phyloP scores from a whole-genome alignment of 2,113 vertebrate genomes.

The Cephalophus harveyi region DNA sequence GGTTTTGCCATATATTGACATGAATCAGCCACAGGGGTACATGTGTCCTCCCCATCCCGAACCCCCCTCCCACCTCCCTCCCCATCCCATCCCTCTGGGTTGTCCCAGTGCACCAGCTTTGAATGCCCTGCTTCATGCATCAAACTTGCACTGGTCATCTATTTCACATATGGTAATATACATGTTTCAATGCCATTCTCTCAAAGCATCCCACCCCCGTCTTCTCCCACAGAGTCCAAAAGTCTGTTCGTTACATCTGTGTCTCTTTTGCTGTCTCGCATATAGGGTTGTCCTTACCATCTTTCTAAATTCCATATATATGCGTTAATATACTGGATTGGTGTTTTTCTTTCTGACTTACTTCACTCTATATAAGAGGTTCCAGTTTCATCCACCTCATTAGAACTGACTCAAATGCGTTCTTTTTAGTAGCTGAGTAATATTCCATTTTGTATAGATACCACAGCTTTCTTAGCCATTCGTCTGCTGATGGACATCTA shows the following conservation, averaged over 20 bases:
- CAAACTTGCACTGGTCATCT: background rate
- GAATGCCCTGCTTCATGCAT: background rate
- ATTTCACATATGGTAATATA: background rate
- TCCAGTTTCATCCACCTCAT: background rate
- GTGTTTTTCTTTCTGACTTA: background rate
- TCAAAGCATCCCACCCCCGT: background rate
- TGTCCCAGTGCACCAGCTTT: background rate
- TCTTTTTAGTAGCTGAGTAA: background rate
- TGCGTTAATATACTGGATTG: background rate
- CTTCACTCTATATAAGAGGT: background rate
- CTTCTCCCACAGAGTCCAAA: background rate
- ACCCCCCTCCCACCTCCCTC: background rate
- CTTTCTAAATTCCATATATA: background rate
- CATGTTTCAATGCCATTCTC: background rate
- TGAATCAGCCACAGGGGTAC: background rate
- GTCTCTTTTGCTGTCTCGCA: background rate
- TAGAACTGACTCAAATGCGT: background rate
- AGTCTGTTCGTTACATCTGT: background rate
- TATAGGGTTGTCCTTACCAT: background rate
- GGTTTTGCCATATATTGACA: background rate
- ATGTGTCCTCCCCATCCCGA: fast-evolving
- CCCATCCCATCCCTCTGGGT: background rate
- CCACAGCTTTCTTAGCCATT: background rate
- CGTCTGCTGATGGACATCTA: background rate
- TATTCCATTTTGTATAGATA: background rate